Percentiles rank a stretch among this genome's conserved stretches.
These are phyloP conservation scores for Gallinago media DNA, from an alignment of 2,113 vertebrate genomes.

Conservation along the genomic window DNA sequence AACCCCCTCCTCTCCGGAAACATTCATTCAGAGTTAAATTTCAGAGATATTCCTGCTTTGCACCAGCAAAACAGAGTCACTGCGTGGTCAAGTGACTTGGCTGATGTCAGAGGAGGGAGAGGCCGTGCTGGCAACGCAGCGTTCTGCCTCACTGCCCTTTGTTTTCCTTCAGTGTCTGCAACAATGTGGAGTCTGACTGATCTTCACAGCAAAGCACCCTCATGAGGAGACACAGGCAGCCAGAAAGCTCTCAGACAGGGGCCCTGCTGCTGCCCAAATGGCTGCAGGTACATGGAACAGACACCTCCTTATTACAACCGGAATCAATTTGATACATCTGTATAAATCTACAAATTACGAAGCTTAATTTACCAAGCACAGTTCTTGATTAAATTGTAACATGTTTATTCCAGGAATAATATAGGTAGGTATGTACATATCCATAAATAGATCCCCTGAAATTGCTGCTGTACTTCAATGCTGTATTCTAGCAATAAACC, in stretches of 20 bases:
- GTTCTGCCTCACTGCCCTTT: neutral
- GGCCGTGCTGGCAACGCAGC: neutral
- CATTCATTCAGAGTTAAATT: neutral
- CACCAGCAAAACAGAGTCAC: neutral
- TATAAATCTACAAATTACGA: neutral
- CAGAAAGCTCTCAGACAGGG: neutral
- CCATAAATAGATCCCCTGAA: neutral
- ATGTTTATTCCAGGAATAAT: neutral
- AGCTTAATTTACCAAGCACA: neutral
- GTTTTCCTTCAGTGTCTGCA: too few species aligned
- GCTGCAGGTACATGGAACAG: neutral
- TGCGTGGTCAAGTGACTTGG: neutral
- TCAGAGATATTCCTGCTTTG: conserved; percentile 3
- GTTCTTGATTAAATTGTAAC: neutral
- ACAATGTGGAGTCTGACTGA: neutral
- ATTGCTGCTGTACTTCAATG: neutral
- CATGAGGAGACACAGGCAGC: neutral
- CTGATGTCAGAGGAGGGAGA: neutral
- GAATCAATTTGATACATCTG: neutral
- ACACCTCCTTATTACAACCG: neutral
- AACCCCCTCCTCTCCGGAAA: neutral
- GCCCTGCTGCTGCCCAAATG: neutral
- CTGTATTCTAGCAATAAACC: neutral
- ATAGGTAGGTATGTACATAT: neutral
- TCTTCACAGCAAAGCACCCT: neutral